A percentile compares a stretch with the other conserved stretches of the same genome.
These are phyloP conservation scores for western clawed frog (Xenopus tropicalis) DNA, from an alignment of 2,113 vertebrate species.

Conservation along the genomic window DNA sequence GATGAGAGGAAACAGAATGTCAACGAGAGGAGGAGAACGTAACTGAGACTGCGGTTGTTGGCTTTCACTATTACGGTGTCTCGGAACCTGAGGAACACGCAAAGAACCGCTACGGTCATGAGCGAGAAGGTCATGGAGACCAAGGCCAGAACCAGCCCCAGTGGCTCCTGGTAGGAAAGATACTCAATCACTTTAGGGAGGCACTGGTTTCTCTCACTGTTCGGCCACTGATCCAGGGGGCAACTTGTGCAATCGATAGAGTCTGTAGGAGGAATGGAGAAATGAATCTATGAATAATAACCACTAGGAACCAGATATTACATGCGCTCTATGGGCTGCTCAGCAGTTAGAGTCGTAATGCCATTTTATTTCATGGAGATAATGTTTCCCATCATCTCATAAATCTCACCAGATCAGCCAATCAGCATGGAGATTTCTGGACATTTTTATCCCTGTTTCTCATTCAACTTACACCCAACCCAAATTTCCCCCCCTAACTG, in stretches of 20 bases:
- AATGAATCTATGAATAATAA: too few species aligned
- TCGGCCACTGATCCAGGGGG: constrained; percentile 14
- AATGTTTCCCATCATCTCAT: too few species aligned
- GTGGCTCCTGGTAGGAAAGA: constrained; percentile 28
- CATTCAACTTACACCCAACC: too few species aligned
- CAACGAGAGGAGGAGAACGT: constrained; percentile 27
- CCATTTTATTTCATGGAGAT: too few species aligned
- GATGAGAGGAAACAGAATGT: constrained; percentile 32
- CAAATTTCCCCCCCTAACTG: too few species aligned
- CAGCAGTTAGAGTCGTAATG: too few species aligned
- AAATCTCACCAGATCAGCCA: too few species aligned
- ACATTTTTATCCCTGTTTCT: too few species aligned
- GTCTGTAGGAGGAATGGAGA: background rate
- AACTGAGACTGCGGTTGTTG: constrained; percentile 34
- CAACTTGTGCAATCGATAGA: constrained; percentile 6
- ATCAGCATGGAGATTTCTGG: too few species aligned
- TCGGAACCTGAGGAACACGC: constrained; percentile 2
- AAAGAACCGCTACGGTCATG: background rate
- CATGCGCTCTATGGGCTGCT: too few species aligned
- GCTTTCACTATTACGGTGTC: constrained; percentile 23
- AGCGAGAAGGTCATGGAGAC: background rate
- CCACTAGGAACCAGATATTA: too few species aligned
- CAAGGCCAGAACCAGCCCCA: background rate
- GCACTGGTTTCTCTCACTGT: background rate
- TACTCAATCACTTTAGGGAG: constrained; percentile 30